Evolutionary conservation across 2,888 invertebrate genomes (phyloP).

Genomic region (Aphrophora alni): DNA sequence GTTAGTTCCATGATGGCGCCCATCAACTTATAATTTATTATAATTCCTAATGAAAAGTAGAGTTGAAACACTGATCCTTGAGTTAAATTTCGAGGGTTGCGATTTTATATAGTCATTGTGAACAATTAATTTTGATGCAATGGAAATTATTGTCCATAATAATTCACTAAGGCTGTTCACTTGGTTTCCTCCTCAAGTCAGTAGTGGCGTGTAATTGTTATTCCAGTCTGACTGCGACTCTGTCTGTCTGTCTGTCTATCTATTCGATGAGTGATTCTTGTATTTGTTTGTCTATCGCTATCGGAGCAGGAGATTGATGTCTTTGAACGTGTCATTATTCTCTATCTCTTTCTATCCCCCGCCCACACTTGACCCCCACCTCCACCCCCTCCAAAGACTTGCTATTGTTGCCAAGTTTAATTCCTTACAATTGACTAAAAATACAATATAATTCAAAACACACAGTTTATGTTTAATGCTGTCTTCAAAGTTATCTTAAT

Average conservation of each 20-base stretch:
- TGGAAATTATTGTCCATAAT: no score
- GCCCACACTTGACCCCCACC: not conserved
- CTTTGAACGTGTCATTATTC: conserved; percentile 36
- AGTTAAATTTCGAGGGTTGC: no score
- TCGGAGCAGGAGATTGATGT: conserved; percentile 31
- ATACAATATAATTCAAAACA: no score
- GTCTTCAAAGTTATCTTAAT: no score
- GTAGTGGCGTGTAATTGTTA: not conserved
- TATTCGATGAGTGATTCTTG: conserved; percentile 35
- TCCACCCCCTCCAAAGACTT: not conserved
- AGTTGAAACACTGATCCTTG: no score
- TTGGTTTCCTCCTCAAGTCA: not conserved
- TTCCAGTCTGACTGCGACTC: not conserved
- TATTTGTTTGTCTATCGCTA: conserved; percentile 39
- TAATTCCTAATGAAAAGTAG: no score
- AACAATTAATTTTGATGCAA: no score
- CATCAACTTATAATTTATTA: no score
- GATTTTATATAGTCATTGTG: no score
- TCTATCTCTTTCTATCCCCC: conserved; percentile 22
- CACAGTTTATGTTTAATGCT: no score
- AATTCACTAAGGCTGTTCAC: no score
- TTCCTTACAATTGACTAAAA: not conserved
- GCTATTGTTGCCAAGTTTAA: not conserved
- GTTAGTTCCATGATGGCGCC: no score
- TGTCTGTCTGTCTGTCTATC: not conserved